Conservation (phyloP, 2,888 invertebrate species). For the Troilus luridus region DNA sequence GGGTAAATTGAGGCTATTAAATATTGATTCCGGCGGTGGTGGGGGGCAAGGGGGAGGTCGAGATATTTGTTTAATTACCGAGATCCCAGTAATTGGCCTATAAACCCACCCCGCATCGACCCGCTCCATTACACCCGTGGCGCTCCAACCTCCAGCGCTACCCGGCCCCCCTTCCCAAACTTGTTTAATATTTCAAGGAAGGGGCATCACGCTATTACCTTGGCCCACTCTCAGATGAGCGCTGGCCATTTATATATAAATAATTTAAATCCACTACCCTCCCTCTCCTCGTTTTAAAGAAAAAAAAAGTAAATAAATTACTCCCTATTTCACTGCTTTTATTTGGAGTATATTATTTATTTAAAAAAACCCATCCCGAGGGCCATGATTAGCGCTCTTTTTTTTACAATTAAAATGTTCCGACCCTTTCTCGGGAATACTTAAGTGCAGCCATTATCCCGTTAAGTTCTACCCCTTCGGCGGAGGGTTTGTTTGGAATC, state of each 20-base stretch:
- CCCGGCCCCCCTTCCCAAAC: constrained; percentile 17
- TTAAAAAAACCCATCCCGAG: constrained; percentile 10
- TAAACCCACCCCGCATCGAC: constrained; percentile 57
- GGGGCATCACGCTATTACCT: constrained; percentile 58
- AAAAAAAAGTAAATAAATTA: constrained; percentile 58
- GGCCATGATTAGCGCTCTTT: constrained; percentile 34
- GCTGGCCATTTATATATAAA: constrained; percentile 60
- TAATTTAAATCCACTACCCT: constrained; percentile 57
- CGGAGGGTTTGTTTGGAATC: background rate
- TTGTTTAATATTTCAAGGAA: constrained; percentile 59
- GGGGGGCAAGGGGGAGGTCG: constrained; percentile 50
- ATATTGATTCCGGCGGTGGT: constrained; percentile 58
- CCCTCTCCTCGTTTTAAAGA: constrained; percentile 43
- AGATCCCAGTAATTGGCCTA: constrained; percentile 59
- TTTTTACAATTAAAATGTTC: constrained; percentile 35
- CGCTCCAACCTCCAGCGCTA: background rate
- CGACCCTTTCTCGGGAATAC: background rate
- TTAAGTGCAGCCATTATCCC: constrained; percentile 16
- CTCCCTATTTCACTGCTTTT: constrained; percentile 56
- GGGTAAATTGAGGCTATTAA: constrained; percentile 60
- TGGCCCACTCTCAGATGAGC: constrained; percentile 60
- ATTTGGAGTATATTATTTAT: constrained; percentile 56
- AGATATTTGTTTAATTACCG: constrained; percentile 61
- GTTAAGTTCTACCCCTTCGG: background rate
- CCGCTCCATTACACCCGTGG: constrained; percentile 55